Percentiles rank a stretch among this genome's conserved stretches.
phyloP scores from a whole-genome alignment of 2,113 vertebrate species.

The Xyliphius kryptos region DNA sequence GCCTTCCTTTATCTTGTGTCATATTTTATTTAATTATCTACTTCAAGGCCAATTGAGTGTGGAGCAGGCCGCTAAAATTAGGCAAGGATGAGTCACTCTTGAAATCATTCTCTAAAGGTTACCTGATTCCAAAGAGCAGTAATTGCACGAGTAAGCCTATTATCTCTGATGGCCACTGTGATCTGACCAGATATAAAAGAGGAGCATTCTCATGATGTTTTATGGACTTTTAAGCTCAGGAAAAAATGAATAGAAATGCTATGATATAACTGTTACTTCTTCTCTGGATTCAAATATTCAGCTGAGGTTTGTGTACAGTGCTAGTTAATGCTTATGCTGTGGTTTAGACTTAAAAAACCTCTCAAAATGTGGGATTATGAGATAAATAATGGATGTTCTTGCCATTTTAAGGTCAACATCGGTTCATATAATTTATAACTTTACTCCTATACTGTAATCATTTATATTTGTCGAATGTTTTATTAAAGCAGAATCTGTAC shows the following conservation, averaged over 20 bases:
- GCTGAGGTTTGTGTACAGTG: constrained; percentile 19
- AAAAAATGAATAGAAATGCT: constrained; percentile 14
- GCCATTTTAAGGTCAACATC: no score
- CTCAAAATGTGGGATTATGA: not conserved
- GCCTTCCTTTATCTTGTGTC: constrained; percentile 40
- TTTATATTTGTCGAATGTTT: no score
- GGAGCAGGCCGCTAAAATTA: constrained; percentile 59
- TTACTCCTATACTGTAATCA: no score
- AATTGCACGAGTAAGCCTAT: constrained; percentile 50
- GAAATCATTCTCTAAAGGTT: constrained; percentile 66
- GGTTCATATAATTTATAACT: no score
- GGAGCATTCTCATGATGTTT: constrained; percentile 41
- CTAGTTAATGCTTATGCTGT: constrained; percentile 16
- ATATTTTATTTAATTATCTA: constrained; percentile 55
- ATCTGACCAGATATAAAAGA: constrained; percentile 45
- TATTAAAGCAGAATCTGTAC: no score
- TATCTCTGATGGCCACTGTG: constrained; percentile 43
- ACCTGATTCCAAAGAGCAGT: constrained; percentile 58
- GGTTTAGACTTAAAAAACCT: not conserved
- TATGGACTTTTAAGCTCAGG: constrained; percentile 40
- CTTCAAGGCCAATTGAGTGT: constrained; percentile 53
- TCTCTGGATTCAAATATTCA: constrained; percentile 19
- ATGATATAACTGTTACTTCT: constrained; percentile 32
- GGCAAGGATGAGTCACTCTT: constrained; percentile 59
- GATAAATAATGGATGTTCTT: not conserved